Base-by-base conservation (phyloP, 2,113 vertebrate genomes). In the Aphyosemion australe region DNA sequence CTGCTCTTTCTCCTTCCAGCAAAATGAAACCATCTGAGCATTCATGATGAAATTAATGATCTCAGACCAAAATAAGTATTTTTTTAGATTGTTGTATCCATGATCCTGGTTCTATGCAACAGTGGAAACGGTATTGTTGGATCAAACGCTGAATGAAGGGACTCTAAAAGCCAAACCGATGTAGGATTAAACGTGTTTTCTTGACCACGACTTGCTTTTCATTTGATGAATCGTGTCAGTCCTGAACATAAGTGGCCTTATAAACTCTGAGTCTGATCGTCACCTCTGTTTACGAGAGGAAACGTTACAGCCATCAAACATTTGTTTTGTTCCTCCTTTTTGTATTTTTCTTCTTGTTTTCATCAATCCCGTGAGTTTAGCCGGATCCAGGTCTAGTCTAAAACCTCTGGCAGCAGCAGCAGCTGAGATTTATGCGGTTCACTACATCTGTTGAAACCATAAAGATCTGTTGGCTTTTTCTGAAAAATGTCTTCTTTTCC, bases 381-480 rank as follows among this genome's bases (percentile, higher is more conserved):
- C 74, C 66, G 61, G 82, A 79, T 80, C 82, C 72, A 79, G 74
- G 50, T 58, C 56, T 47, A 34, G 68, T 65, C 63, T 51, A 71
- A 68, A n/a, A 61, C 48, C 26, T 79, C 69, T 85, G 86, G 84
- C 82, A 74, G 65, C 65, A 51, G 65, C 47, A 19, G 71, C 48
- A 71, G 74, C 31, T 42, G 43, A 85, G 82, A 89, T 90, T 90
- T 85, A 80, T 80, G 88, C 73, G 82, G 61, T 68, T 76, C 73
- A 80, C 48, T 83, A 65, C 86, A 84, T 91, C 89, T 90, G 89
- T 76, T 83, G 63, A 78, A 89, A 80, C 79, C 72, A 90, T 88
- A 75, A 78, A 62, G 76, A 80, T 70, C 42, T 81, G 10, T 13
- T 32, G 26, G 26, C 3, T 43, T 64, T 41, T 52, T 18, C 65